Base-by-base conservation (phyloP, 2,113 vertebrate species). In the Cephalopterus ornatus region DNA sequence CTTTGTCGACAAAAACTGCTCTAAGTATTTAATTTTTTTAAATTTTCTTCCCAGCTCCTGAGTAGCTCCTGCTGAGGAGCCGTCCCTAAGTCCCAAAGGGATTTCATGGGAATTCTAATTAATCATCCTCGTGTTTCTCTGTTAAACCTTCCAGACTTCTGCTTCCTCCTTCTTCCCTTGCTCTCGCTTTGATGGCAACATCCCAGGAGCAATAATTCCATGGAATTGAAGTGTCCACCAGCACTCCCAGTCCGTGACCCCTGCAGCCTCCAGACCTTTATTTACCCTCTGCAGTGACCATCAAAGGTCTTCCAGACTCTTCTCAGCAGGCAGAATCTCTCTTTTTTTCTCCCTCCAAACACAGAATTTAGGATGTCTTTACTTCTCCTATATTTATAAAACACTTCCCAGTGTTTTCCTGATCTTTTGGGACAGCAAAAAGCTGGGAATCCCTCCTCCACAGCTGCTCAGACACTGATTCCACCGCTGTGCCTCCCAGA, bases 351-450 rank as follows among this genome's bases (percentile, higher is more conserved):
- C 18, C n/a, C 13, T 56, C 28, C 15, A 44, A 52, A 53, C 0
- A 0, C 18, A 18, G 11, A 52, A 26, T 9, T 68, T 46, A 26
- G 0, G 3, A 17, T n/a, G 12, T 37, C 7, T 65, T 85, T 46
- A 16, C 3, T 46, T 42, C 63, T 49, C 8, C 7, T 17, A 3
- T 28, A 11, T 35, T 78, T 46, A 18, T 44, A 6, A 72, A 78
- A 73, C 6, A 19, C 3, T 78, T 67, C 24, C 50, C 26, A 35
- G 11, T 9, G 12, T 41, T 74, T 47, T 41, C 35, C 33, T 52
- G 9, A 27, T 11, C 14, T 28, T 58, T 71, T 24, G 41, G 30
- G 8, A 14, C 5, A n/a, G 12, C 21, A 59, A 53, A 47, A 55
- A 16, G 2, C 16, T n/a, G 27, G 17, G 37, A 56, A 46, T 21